Conservation (phyloP, 1,140 invertebrate genomes). For the Wasmannia auropunctata region DNA sequence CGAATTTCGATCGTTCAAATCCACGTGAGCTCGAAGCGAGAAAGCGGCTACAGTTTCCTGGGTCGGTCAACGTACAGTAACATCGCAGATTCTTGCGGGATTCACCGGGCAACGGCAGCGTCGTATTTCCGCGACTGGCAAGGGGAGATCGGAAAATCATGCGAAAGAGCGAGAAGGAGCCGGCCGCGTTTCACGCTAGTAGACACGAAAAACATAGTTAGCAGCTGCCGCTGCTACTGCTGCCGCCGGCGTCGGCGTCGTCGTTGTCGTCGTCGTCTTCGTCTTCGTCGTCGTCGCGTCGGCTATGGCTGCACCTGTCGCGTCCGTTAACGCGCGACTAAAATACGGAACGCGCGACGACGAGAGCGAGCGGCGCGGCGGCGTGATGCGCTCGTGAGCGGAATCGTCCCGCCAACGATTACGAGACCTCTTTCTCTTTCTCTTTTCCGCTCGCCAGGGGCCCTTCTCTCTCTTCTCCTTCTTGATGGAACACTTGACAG, state of each 20-base stretch:
- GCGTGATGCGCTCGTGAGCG: conserved; percentile 15
- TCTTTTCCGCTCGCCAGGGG: not conserved
- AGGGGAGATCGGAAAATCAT: conserved; percentile 30
- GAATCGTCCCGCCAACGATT: conserved; percentile 50
- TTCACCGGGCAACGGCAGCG: conserved; percentile 14
- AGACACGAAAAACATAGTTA: conserved; percentile 79
- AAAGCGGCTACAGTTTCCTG: conserved; percentile 32
- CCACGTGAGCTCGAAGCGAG: not conserved
- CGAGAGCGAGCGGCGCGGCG: not conserved
- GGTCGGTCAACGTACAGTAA: conserved; percentile 37
- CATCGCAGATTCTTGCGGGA: conserved; percentile 42
- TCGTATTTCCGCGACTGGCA: conserved; percentile 42
- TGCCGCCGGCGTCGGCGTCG: conserved; percentile 46
- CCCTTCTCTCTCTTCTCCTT: not conserved
- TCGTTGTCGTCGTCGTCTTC: conserved; percentile 51
- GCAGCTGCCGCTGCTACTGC: conserved; percentile 70
- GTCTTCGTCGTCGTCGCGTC: conserved; percentile 22
- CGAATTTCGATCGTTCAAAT: not conserved
- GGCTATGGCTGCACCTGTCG: conserved; percentile 75
- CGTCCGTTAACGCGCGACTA: conserved; percentile 77
- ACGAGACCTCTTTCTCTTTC: conserved; percentile 45
- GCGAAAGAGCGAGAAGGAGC: conserved; percentile 21
- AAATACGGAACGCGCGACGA: conserved; percentile 77
- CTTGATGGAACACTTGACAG: conserved; percentile 40
- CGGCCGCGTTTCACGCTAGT: conserved; percentile 73